Conservation (phyloP, 2,888 invertebrate species). For the Meta bourneti region DNA sequence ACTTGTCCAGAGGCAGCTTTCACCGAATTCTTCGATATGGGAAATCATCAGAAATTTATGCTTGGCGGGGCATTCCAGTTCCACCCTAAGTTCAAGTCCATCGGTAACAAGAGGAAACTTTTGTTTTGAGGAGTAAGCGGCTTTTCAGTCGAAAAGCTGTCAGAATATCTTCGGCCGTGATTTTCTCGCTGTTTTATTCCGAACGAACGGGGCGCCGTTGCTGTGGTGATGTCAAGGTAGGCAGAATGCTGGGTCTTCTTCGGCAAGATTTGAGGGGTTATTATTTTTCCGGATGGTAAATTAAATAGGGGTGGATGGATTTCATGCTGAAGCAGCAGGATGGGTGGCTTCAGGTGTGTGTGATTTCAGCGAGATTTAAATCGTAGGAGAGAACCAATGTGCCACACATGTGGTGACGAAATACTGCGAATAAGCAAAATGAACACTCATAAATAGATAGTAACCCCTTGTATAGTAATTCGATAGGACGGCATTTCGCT, state of each 20-base stretch:
- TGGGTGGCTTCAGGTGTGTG: no score
- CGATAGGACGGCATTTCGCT: no score
- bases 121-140: slow-evolving; percentile 23
- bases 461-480: no score
- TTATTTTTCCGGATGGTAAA: no score
- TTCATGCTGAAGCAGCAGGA: no score
- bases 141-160: slow-evolving; percentile 9
- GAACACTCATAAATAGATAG: no score
- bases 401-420: no score
- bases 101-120: slow-evolving; percentile 11
- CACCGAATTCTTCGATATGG: background rate
- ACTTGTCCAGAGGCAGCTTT: background rate
- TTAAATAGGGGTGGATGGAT: no score
- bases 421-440: no score
- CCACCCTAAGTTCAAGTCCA: background rate
- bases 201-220: background rate
- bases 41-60: background rate
- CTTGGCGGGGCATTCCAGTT: background rate
- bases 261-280: no score
- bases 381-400: no score
- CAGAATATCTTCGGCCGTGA: slow-evolving; percentile 6
- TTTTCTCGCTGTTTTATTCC: background rate
- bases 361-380: no score
- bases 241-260: background rate
- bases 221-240: background rate